A percentile compares a stretch with the other conserved stretches of the same genome.
These are phyloP conservation scores for Chanos chanos DNA, from an alignment of 2,797 vertebrate species.

Conservation along the genomic window DNA sequence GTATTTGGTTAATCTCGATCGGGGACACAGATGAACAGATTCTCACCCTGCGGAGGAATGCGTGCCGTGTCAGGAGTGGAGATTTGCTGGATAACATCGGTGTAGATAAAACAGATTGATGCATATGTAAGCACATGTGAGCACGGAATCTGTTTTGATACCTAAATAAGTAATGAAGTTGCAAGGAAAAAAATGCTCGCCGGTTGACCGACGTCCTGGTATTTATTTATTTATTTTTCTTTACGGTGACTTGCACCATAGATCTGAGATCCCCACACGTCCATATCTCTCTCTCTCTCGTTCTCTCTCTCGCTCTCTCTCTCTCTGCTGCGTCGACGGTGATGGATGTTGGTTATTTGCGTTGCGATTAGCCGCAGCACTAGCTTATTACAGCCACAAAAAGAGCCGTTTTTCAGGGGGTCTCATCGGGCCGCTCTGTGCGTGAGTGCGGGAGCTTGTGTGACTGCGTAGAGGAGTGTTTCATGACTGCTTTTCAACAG, in stretches of 20 bases:
- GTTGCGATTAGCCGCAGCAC: slow-evolving; percentile 8
- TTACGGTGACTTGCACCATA: too few relatives aligned
- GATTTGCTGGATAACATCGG: slow-evolving; percentile 1
- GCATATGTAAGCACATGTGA: not conserved
- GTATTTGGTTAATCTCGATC: too few relatives aligned
- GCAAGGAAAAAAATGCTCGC: not conserved
- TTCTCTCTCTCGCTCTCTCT: not conserved
- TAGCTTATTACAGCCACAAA: slow-evolving; percentile 6
- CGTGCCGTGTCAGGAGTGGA: too few relatives aligned
- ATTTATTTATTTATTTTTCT: not conserved
- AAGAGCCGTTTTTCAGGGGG: slow-evolving; percentile 8
- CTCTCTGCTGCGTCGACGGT: not conserved
- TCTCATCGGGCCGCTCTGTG: not conserved
- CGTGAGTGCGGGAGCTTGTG: not conserved
- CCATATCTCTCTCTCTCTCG: not conserved
- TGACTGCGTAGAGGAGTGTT: slow-evolving; percentile 1
- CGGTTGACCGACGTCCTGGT: not conserved
- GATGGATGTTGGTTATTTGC: slow-evolving; percentile 22
- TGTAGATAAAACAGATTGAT: not conserved
- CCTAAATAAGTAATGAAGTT: slow-evolving; percentile 14
- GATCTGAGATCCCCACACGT: too few relatives aligned
- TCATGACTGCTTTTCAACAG: not conserved
- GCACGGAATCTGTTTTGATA: slow-evolving; percentile 5
- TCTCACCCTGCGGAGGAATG: too few relatives aligned
- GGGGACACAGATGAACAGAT: too few relatives aligned